These are phyloP conservation scores for Diachrysia chrysitis DNA, from an alignment of 2,888 invertebrate species.

Conservation along the genomic window DNA sequence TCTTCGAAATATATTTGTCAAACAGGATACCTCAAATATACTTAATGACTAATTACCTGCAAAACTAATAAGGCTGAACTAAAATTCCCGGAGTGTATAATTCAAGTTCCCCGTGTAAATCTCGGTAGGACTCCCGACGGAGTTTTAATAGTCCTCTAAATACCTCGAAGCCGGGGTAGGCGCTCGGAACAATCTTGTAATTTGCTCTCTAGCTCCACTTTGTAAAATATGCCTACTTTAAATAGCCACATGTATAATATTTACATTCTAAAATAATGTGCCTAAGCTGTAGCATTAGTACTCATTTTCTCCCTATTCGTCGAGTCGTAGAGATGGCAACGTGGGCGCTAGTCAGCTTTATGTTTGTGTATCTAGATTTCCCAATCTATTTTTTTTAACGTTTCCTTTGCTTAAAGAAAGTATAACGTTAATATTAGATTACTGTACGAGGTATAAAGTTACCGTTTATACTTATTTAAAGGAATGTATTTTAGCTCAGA, in stretches of 20 bases:
- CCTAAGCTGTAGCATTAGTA: conserved; percentile 63
- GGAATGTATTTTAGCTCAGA: not conserved
- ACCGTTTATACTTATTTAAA: not conserved
- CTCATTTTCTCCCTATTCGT: conserved; percentile 62
- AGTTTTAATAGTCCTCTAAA: conserved; percentile 81
- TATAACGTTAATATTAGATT: not conserved
- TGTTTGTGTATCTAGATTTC: conserved; percentile 42
- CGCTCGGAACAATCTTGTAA: conserved; percentile 74
- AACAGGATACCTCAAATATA: conserved; percentile 16
- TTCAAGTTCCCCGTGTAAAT: conserved; percentile 75
- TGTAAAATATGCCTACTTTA: conserved; percentile 71
- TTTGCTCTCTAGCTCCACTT: conserved; percentile 72
- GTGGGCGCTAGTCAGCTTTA: conserved; percentile 33
- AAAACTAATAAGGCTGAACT: conserved; percentile 65
- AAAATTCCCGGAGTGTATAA: conserved; percentile 70
- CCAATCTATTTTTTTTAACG: conserved; percentile 20
- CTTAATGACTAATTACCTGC: conserved; percentile 45
- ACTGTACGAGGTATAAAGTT: too few species aligned
- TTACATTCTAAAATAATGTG: conserved; percentile 66
- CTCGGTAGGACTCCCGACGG: conserved; percentile 72
- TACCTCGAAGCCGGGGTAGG: conserved; percentile 71
- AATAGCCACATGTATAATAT: conserved; percentile 59
- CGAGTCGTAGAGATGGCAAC: conserved; percentile 38
- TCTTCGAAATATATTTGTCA: conserved; percentile 1
- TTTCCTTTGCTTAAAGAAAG: not conserved